These are phyloP conservation scores for Triplophysa tibetana DNA, from an alignment of 2,113 vertebrate species.

Conservation along the genomic window DNA sequence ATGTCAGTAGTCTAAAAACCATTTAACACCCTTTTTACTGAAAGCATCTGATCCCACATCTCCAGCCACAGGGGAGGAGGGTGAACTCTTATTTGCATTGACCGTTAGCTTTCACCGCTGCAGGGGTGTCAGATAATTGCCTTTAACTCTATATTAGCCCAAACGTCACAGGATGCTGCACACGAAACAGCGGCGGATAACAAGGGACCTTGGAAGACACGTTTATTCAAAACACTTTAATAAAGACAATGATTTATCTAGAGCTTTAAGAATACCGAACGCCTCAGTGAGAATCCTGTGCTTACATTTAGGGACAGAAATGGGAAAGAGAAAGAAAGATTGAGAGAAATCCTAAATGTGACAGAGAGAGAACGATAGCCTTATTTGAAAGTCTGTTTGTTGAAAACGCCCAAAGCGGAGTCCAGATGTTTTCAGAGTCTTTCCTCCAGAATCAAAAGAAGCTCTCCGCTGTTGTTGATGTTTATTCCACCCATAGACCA, in stretches of 20 bases:
- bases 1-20: background rate
- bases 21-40: slow-evolving; percentile 21
- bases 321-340: background rate
- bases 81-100: too few relatives aligned
- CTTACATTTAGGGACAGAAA: background rate
- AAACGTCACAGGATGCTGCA: slow-evolving; percentile 43
- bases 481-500: slow-evolving; percentile 53
- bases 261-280: background rate
- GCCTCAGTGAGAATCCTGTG: background rate
- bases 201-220: slow-evolving; percentile 7
- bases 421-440: background rate
- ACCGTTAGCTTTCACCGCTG: background rate
- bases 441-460: background rate
- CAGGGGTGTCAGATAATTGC: slow-evolving; percentile 46
- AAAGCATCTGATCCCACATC: slow-evolving; percentile 10
- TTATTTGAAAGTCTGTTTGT: background rate
- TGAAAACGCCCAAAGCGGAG: background rate
- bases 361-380: background rate
- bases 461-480: slow-evolving; percentile 54
- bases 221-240: slow-evolving; percentile 37
- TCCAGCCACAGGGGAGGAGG: background rate
- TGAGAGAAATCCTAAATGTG: background rate
- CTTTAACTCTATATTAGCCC: slow-evolving; percentile 44
- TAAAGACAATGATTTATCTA: slow-evolving; percentile 31
- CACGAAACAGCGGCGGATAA: slow-evolving; percentile 45